phyloP scores from a whole-genome alignment of 2,888 invertebrate species.

The Mimumesa dahlbomi region DNA sequence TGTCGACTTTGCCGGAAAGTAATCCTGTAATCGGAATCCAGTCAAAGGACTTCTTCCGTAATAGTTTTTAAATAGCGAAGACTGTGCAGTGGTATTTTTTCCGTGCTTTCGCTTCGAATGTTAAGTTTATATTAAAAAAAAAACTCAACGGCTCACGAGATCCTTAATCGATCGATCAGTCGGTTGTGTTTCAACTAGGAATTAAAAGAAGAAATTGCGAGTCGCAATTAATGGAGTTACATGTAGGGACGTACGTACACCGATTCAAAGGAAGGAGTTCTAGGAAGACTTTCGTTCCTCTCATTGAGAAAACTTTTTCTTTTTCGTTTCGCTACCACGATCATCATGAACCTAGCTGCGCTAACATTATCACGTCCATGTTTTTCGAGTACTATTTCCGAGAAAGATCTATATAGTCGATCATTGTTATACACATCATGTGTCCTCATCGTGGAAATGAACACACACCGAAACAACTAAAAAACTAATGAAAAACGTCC shows the following conservation, averaged over 20 bases:
- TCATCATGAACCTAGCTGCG: constrained; percentile 44
- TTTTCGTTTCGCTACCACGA: too few species aligned
- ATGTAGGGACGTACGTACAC: constrained; percentile 15
- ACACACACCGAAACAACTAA: too few species aligned
- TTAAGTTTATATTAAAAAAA: constrained; percentile 58
- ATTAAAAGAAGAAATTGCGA: too few species aligned
- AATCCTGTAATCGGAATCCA: constrained; percentile 54
- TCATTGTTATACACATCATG: constrained; percentile 42
- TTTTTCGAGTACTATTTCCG: constrained; percentile 47
- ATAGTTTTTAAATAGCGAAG: constrained; percentile 59
- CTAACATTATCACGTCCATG: constrained; percentile 52
- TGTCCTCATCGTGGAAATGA: constrained; percentile 38
- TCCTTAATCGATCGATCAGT: constrained; percentile 36
- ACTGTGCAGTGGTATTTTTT: constrained; percentile 56
- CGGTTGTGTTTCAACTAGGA: too few species aligned
- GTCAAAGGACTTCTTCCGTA: constrained; percentile 58
- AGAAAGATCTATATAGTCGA: constrained; percentile 40
- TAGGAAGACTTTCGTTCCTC: constrained; percentile 43
- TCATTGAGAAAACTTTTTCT: constrained; percentile 41
- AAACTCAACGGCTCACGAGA: constrained; percentile 38
- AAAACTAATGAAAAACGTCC: constrained; percentile 45
- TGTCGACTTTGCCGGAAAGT: constrained; percentile 20
- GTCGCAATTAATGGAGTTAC: too few species aligned
- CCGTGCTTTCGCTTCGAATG: constrained; percentile 57
- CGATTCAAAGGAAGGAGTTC: constrained; percentile 21